Percentiles rank a stretch among this genome's conserved stretches.
Evolutionary conservation across 2,888 invertebrate species (phyloP).

Genomic region (Eucera pruinosa): DNA sequence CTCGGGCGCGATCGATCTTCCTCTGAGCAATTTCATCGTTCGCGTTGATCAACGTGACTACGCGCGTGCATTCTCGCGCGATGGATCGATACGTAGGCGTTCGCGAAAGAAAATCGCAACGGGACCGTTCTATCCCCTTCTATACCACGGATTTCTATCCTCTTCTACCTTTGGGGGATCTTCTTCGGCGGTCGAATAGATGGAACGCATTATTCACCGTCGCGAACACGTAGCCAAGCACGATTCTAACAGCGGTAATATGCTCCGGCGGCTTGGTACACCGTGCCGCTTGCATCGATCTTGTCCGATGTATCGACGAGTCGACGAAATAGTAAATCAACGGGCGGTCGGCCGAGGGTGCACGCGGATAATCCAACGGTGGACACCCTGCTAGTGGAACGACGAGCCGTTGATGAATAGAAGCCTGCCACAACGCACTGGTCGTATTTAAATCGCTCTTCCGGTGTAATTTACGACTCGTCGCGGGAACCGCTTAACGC

Average conservation of each 20-base stretch:
- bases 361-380: constrained; percentile 42
- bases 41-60: constrained; percentile 41
- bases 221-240: constrained; percentile 26
- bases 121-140: constrained; percentile 1
- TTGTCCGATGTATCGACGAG: constrained; percentile 52
- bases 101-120: constrained; percentile 26
- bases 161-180: neutral
- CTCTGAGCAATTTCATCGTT: constrained; percentile 47
- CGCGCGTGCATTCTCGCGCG: constrained; percentile 19
- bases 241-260: constrained; percentile 51
- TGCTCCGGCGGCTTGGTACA: constrained; percentile 43
- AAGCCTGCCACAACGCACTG: constrained; percentile 13
- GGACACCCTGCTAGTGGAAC: constrained; percentile 29
- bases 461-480: constrained; percentile 52
- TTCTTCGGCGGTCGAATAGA: constrained; percentile 33
- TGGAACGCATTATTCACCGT: constrained; percentile 46
- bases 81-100: constrained; percentile 37
- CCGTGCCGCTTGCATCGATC: constrained; percentile 55
- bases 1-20: constrained; percentile 43
- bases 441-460: constrained; percentile 59
- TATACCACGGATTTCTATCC: no score
- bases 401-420: constrained; percentile 47
- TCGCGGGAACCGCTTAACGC: constrained; percentile 35
- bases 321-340: constrained; percentile 67
- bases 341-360: constrained; percentile 22